A percentile compares a stretch with the other conserved stretches of the same genome.
Conservation (phyloP, 2,113 vertebrate genomes). For the Parus major region DNA sequence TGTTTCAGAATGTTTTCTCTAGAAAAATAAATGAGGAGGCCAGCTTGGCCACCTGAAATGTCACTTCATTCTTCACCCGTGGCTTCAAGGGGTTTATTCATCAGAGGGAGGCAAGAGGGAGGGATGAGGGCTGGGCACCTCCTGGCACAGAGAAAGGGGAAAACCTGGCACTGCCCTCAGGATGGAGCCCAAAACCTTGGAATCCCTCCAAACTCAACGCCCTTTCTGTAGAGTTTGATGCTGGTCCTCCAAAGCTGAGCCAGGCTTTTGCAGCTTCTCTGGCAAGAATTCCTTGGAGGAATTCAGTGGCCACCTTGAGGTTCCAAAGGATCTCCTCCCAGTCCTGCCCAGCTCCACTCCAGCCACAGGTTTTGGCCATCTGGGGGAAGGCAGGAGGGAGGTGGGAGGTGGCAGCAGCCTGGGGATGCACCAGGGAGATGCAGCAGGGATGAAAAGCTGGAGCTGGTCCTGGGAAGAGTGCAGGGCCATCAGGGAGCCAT, state of each 20-base stretch:
- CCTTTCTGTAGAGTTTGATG: rapidly evolving
- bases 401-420: background rate
- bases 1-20: background rate
- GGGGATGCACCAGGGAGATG: background rate
- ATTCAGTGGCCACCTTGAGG: background rate
- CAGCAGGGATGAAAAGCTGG: slow-evolving; percentile 40
- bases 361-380: background rate
- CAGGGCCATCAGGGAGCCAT: slow-evolving; percentile 67
- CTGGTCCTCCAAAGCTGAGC: background rate
- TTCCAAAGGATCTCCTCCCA: background rate
- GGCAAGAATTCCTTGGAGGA: background rate
- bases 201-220: rapidly evolving
- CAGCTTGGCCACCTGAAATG: background rate
- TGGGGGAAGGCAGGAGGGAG: background rate
- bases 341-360: background rate
- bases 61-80: background rate
- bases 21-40: background rate
- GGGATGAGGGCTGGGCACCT: background rate
- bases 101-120: background rate
- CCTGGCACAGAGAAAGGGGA: background rate
- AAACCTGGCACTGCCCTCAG: background rate
- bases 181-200: background rate
- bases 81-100: background rate
- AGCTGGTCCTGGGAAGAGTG: slow-evolving; percentile 13
- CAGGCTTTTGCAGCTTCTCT: background rate